phyloP scores from a whole-genome alignment of 2,888 invertebrate species.

The Chironomus riparius region DNA sequence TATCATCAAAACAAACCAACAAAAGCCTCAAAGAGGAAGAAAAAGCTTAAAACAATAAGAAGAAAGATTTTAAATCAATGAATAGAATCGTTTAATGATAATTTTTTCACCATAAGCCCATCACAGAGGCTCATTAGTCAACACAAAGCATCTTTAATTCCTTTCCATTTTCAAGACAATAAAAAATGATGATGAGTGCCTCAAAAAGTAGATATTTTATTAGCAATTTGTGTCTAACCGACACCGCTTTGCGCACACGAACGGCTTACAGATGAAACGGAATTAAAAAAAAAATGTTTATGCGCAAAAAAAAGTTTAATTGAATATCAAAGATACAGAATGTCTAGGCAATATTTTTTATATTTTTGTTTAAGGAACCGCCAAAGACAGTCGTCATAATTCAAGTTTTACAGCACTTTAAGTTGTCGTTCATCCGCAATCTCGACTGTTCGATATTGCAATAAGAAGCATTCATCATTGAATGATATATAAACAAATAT shows the following conservation, averaged over 20 bases:
- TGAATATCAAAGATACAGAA: constrained; percentile 13
- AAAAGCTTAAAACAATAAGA: too few species aligned
- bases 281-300: too few species aligned
- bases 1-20: too few species aligned
- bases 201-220: constrained; percentile 26
- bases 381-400: constrained; percentile 24
- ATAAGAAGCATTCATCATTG: background rate
- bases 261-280: too few species aligned
- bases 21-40: too few species aligned
- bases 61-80: too few species aligned
- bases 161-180: background rate
- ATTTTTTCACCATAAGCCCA: background rate
- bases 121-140: background rate
- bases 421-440: background rate
- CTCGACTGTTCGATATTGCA: background rate
- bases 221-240: background rate
- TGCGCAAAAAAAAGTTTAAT: constrained; percentile 9
- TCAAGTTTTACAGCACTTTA: background rate
- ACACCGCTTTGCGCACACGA: background rate
- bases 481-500: background rate
- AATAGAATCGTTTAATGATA: too few species aligned
- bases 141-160: background rate
- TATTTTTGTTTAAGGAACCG: constrained; percentile 14
- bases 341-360: background rate
- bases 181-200: constrained; percentile 17